Conservation (phyloP, 2,113 vertebrate species). For the Toxotes chatareus region DNA sequence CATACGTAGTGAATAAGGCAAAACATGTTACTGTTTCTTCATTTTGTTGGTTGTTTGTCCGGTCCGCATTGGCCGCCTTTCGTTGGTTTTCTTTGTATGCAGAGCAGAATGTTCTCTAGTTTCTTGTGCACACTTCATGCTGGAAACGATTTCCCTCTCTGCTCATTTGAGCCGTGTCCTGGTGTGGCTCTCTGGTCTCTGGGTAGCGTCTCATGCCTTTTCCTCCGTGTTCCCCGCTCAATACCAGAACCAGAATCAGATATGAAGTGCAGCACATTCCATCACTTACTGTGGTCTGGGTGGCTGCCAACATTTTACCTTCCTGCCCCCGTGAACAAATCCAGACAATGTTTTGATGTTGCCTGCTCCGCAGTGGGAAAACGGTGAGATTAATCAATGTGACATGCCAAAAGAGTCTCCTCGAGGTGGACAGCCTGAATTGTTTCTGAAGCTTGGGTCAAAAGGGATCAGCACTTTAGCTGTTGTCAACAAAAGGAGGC, state of each 20-base stretch:
- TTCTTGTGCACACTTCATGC: slow-evolving; percentile 19
- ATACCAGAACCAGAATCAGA: slow-evolving; percentile 50
- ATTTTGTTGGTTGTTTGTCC: not conserved
- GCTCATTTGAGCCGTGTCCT: not conserved
- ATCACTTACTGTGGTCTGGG: slow-evolving; percentile 43
- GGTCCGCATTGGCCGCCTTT: not conserved
- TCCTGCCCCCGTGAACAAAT: slow-evolving; percentile 56
- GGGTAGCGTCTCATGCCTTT: slow-evolving; percentile 28
- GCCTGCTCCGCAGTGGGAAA: slow-evolving; percentile 31
- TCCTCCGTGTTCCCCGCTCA: slow-evolving; percentile 22
- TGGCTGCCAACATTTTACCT: slow-evolving; percentile 57
- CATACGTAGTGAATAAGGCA: not conserved
- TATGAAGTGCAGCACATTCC: slow-evolving; percentile 61
- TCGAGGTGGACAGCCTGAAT: slow-evolving; percentile 9
- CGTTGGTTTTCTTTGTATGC: not conserved
- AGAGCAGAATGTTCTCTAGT: not conserved
- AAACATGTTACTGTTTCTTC: not conserved
- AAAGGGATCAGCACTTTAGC: slow-evolving; percentile 26
- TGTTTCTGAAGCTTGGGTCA: slow-evolving; percentile 25
- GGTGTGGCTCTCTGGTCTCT: slow-evolving; percentile 30
- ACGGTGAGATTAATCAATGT: slow-evolving; percentile 48
- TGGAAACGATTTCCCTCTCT: slow-evolving; percentile 14
- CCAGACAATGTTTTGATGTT: slow-evolving; percentile 52
- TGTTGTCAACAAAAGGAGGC: slow-evolving; percentile 7
- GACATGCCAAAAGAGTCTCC: slow-evolving; percentile 29